A percentile compares a stretch with the other conserved stretches of the same genome.
Evolutionary conservation across 2,797 vertebrate species (phyloP).

Genomic region (Enteromius trimaculatus): DNA sequence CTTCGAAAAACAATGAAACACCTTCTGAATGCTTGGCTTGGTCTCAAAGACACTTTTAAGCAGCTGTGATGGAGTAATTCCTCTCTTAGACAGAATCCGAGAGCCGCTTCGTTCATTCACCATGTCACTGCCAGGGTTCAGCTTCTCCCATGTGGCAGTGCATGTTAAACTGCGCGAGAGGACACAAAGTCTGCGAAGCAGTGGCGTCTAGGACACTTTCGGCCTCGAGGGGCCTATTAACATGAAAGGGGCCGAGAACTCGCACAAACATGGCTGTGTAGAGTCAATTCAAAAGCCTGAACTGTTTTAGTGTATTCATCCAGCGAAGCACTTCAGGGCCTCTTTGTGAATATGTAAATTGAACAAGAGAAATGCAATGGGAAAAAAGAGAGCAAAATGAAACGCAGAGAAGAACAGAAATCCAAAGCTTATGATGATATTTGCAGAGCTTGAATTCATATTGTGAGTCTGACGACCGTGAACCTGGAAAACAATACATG

Average conservation of each 20-base stretch:
- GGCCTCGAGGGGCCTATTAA: slow-evolving; percentile 40
- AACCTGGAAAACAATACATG: background rate
- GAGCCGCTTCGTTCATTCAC: slow-evolving; percentile 9
- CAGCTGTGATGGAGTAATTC: slow-evolving; percentile 1
- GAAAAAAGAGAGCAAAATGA: slow-evolving; percentile 19
- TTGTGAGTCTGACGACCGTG: background rate
- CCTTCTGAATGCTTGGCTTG: slow-evolving; percentile 3
- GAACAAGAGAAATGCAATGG: background rate
- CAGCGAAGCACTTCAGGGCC: slow-evolving; percentile 27
- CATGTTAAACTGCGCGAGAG: slow-evolving; percentile 41
- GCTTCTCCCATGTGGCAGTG: slow-evolving; percentile 34
- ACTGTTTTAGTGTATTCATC: slow-evolving; percentile 43
- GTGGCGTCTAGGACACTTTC: slow-evolving; percentile 24
- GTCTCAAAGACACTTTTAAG: slow-evolving; percentile 4
- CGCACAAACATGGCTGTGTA: slow-evolving; percentile 31
- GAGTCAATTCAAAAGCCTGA: slow-evolving; percentile 24
- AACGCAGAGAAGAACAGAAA: background rate
- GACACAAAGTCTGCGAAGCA: slow-evolving; percentile 29
- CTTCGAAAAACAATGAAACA: slow-evolving; percentile 7
- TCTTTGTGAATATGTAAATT: slow-evolving; percentile 21
- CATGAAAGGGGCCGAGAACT: slow-evolving; percentile 37
- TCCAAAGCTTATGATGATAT: slow-evolving; percentile 37
- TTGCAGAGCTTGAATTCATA: background rate
- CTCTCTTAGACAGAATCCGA: slow-evolving; percentile 22
- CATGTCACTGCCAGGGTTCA: slow-evolving; percentile 41